Evolutionary conservation across 2,113 vertebrate genomes (phyloP).

Genomic region (Peromyscus polionotus): DNA sequence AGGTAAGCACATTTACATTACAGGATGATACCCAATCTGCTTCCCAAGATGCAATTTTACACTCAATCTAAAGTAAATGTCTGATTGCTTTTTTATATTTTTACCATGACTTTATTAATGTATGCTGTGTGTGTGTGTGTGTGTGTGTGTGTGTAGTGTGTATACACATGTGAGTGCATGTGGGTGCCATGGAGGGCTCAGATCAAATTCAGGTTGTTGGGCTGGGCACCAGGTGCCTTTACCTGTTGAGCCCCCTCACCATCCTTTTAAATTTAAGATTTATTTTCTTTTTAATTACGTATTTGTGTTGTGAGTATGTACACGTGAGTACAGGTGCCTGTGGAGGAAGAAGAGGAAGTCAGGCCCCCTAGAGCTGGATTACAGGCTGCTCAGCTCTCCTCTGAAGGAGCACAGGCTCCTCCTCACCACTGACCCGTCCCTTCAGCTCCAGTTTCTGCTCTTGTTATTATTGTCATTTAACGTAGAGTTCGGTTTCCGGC

Average conservation of each 20-base stretch:
- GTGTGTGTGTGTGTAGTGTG: no score
- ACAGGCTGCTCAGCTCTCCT: background rate
- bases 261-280: background rate
- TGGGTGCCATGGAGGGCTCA: background rate
- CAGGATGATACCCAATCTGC: background rate
- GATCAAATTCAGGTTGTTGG: background rate
- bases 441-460: background rate
- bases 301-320: background rate
- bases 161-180: no score
- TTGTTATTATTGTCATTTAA: background rate
- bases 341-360: background rate
- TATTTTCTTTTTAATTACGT: constrained; percentile 1
- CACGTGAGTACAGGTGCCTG: background rate
- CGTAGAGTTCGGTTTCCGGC: background rate
- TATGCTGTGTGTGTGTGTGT: background rate
- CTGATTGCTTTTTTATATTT: background rate
- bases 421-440: no score
- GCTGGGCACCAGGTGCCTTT: background rate
- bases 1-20: background rate
- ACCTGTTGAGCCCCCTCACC: background rate
- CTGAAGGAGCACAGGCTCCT: background rate
- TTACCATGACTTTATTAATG: background rate
- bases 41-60: background rate
- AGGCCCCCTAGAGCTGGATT: background rate
- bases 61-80: background rate